Percentiles rank a stretch among this genome's conserved stretches.
Conservation (phyloP, 2,888 invertebrate genomes). For the Protodeltote pygarga region DNA sequence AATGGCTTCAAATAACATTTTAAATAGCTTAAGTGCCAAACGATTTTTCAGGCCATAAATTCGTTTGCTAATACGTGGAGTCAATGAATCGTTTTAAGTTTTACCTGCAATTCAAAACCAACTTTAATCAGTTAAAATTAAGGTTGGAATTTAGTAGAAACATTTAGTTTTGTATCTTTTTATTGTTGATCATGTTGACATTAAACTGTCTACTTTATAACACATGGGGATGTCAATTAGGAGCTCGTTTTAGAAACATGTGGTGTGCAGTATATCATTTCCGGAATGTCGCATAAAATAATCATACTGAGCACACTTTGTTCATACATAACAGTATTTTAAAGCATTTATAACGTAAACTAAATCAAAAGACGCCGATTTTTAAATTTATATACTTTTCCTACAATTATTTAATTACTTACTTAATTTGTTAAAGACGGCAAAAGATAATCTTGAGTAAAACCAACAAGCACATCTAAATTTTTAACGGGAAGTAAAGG, state of each 20-base stretch:
- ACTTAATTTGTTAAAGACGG: too few relatives aligned
- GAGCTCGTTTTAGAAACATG: slow-evolving; percentile 13
- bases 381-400: too few relatives aligned
- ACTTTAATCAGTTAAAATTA: neutral
- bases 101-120: neutral
- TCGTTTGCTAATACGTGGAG: slow-evolving; percentile 39
- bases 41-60: slow-evolving; percentile 59
- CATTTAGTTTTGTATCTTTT: slow-evolving; percentile 14
- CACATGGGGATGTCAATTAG: slow-evolving; percentile 29
- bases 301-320: too few relatives aligned
- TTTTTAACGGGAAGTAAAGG: too few relatives aligned
- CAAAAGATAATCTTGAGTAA: too few relatives aligned
- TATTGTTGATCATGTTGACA: slow-evolving; percentile 27
- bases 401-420: too few relatives aligned
- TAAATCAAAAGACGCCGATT: too few relatives aligned
- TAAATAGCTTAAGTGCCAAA: slow-evolving; percentile 57
- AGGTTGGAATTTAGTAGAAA: neutral
- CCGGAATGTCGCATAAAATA: neutral
- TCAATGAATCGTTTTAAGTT: slow-evolving; percentile 38
- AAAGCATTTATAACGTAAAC: too few relatives aligned
- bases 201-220: slow-evolving; percentile 36
- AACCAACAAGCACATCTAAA: too few relatives aligned
- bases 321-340: too few relatives aligned
- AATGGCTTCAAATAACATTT: slow-evolving; percentile 60
- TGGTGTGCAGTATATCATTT: slow-evolving; percentile 6